Evolutionary conservation across 2,797 vertebrate species (phyloP).

Genomic region (Pygocentrus nattereri): DNA sequence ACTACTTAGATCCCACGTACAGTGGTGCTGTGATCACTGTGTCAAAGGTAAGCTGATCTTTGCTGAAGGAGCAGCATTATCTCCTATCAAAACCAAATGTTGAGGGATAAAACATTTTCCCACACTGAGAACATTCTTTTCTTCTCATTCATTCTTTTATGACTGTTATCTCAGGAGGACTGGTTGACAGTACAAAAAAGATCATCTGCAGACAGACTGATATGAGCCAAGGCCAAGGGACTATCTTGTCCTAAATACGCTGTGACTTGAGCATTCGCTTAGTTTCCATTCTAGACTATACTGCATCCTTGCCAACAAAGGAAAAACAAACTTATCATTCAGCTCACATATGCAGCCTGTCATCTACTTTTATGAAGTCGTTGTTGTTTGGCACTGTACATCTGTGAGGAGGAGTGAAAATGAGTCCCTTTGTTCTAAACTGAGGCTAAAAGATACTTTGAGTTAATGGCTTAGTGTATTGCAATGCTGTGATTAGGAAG

Average conservation of each 20-base stretch:
- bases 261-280: neutral
- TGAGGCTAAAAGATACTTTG: constrained; percentile 62
- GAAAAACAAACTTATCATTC: neutral
- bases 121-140: neutral
- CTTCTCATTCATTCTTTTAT: too few relatives aligned
- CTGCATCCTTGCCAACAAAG: neutral
- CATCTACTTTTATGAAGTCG: neutral
- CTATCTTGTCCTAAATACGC: neutral
- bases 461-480: constrained; percentile 54
- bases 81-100: too few relatives aligned
- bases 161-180: neutral
- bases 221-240: neutral
- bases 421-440: constrained; percentile 45
- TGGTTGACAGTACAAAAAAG: neutral
- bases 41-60: too few relatives aligned
- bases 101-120: neutral
- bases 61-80: too few relatives aligned
- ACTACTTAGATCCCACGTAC: too few relatives aligned
- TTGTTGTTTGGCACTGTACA: neutral
- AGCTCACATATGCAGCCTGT: neutral
- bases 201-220: neutral
- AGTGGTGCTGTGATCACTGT: too few relatives aligned
- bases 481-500: constrained; percentile 52
- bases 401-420: constrained; percentile 26
- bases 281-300: neutral